Conservation (phyloP, 2,797 vertebrate genomes). For the Adrianichthys oophorus region DNA sequence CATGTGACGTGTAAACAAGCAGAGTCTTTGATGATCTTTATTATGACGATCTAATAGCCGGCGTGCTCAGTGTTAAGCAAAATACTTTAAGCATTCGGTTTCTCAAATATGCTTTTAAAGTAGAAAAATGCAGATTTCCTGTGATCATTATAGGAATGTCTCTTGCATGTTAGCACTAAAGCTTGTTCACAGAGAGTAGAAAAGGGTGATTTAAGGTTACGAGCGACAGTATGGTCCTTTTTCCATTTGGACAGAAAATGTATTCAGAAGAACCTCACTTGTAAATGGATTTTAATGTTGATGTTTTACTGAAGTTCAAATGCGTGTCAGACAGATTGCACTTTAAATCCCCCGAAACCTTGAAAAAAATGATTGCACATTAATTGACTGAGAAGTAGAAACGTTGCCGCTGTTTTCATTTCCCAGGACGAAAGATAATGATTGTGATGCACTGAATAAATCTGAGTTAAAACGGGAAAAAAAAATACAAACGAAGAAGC, state of each 20-base stretch:
- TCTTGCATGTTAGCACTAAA: no score
- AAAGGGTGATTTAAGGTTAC: not conserved
- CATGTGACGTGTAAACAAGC: slow-evolving; percentile 26
- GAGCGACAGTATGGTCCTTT: not conserved
- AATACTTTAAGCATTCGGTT: not conserved
- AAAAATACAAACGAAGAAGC: no score
- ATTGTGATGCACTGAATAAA: no score
- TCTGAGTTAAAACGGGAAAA: no score
- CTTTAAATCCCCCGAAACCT: slow-evolving; percentile 12
- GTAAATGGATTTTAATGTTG: not conserved
- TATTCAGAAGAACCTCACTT: not conserved
- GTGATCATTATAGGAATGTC: no score
- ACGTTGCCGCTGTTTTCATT: no score
- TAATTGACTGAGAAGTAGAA: no score
- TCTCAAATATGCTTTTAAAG: not conserved
- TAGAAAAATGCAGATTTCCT: no score
- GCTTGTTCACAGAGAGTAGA: no score
- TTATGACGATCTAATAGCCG: slow-evolving; percentile 36
- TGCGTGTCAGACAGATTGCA: not conserved
- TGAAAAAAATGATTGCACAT: slow-evolving; percentile 4
- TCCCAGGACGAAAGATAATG: no score
- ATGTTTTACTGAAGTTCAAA: slow-evolving; percentile 1
- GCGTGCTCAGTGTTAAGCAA: not conserved
- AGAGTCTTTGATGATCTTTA: slow-evolving; percentile 60
- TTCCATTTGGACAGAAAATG: not conserved